Conservation (phyloP, 1,140 invertebrate species). For the Bombus polaris region DNA sequence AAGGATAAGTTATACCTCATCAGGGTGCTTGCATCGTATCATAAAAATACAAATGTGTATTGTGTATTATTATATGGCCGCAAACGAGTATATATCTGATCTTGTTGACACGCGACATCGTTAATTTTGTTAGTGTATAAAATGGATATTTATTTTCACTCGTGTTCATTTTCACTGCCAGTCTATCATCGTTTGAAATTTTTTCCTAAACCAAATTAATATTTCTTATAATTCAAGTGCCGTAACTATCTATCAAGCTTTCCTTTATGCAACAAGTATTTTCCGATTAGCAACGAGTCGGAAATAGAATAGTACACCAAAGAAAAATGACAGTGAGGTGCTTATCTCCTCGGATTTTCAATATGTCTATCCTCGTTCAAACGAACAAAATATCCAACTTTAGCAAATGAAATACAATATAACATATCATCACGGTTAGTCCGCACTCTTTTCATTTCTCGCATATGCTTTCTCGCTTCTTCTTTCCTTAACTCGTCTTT, state of each 20-base stretch:
- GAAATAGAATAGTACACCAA: neutral
- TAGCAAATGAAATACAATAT: constrained; percentile 49
- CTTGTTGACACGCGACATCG: neutral
- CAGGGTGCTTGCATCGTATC: neutral
- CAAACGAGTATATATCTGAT: neutral
- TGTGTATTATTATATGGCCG: neutral
- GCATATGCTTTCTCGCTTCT: constrained; percentile 27
- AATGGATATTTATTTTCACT: neutral
- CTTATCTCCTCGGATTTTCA: too few species aligned
- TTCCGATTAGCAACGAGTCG: neutral
- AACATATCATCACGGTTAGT: constrained; percentile 63
- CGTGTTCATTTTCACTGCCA: neutral
- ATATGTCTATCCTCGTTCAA: neutral
- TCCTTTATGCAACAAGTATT: neutral
- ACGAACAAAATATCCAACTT: neutral
- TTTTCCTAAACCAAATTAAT: neutral
- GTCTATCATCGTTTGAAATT: neutral
- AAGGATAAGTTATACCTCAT: neutral
- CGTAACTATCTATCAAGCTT: too few species aligned
- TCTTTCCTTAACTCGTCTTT: neutral
- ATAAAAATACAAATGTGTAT: neutral
- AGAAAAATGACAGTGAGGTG: too few species aligned
- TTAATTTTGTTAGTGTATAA: neutral
- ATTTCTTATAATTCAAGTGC: neutral
- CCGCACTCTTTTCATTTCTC: constrained; percentile 44